Conservation (phyloP, 2,888 invertebrate species). For the Synergus gifuensis region DNA sequence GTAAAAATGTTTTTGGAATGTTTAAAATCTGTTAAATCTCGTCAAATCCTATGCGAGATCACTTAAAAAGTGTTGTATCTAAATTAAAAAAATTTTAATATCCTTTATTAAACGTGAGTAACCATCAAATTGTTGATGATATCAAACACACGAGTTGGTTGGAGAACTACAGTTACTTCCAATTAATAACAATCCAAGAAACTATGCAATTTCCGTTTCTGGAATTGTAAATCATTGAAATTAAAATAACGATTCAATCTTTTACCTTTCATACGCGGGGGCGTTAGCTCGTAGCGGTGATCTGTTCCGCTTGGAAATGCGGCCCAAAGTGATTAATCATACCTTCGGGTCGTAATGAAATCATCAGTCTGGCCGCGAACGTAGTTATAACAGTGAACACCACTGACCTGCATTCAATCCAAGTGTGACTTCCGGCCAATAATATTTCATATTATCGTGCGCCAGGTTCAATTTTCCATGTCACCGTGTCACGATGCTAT, state of each 20-base stretch:
- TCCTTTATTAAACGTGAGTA: too few species aligned
- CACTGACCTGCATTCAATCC: constrained; percentile 64
- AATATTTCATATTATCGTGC: constrained; percentile 26
- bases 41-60: too few species aligned
- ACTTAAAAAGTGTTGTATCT: too few species aligned
- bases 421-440: constrained; percentile 60
- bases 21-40: too few species aligned
- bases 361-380: constrained; percentile 62
- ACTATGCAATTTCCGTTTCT: too few species aligned
- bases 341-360: constrained; percentile 61
- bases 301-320: constrained; percentile 30
- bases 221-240: neutral
- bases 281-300: neutral
- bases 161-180: too few species aligned
- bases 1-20: too few species aligned
- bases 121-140: too few species aligned
- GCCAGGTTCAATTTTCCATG: neutral
- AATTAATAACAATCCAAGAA: too few species aligned
- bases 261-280: neutral
- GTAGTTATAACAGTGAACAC: constrained; percentile 65
- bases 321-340: constrained; percentile 52
- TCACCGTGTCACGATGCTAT: neutral
- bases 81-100: too few species aligned
- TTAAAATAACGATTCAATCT: neutral
- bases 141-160: too few species aligned